Base-by-base conservation (phyloP, 2,797 vertebrate genomes). In the Geotrypetes seraphini region DNA sequence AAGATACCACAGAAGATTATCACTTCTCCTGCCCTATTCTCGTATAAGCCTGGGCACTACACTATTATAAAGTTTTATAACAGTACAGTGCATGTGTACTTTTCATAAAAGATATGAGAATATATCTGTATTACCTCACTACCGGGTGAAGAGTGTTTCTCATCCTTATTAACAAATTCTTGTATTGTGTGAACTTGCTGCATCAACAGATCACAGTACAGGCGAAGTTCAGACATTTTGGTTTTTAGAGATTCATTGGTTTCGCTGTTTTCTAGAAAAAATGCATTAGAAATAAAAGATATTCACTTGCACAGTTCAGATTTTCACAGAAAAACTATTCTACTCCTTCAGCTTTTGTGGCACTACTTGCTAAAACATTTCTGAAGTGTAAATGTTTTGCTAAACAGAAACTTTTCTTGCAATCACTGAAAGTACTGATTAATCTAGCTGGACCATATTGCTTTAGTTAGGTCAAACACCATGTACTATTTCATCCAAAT, bases 151-250 rank as follows among this genome's bases (percentile, higher is more conserved):
- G 78, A 63, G 35, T 41, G 71, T 30, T 55, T 71, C 44, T 85
- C 78, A 10, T 80, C 75, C 8, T 50, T 75, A 34, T 88, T 83
- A 59, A 85, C 81, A 43, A 86, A 88, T 63, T 92, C 89, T 67
- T 96, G 91, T 76, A 98, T 91, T 0, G 91, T 95, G 66, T 96
- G 89, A 57, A 98, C 92, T 73, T 98, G 95, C 56, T 96, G 89
- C 78, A 94, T 91, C 36, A 98, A 71, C 53, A 98, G 83, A 75
- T 98, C 93, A 71, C 93, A 97, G 85, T 96, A 98, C 48, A 98
- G 85, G 25, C 92, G 91, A 43, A 97, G 86, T 56, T 98, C 93
- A 0, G 93, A 98, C 95, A 97, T 98, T 85, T 98, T 97, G 22
- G 92, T 98, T 83, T 86, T 97, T 60, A 98, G 75, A 67, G 90